Percentiles rank a stretch among this genome's conserved stretches.
Conservation (phyloP, 2,113 vertebrate genomes). For the Siniperca chuatsi region DNA sequence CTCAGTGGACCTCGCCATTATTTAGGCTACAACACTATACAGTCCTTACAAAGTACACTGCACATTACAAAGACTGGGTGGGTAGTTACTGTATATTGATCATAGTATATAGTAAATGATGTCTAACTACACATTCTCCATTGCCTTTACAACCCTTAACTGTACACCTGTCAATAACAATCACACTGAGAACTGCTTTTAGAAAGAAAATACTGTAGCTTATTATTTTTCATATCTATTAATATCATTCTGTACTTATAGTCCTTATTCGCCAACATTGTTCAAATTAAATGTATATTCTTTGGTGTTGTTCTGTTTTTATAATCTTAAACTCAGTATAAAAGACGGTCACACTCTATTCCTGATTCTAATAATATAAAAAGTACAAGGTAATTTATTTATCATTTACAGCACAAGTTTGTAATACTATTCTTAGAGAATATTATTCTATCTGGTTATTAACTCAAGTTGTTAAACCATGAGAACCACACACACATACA, state of each 20-base stretch:
- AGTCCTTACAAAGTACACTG: background rate
- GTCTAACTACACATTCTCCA: background rate
- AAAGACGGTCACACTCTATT: background rate
- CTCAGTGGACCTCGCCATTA: slow-evolving; percentile 34
- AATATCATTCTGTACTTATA: background rate
- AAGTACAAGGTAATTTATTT: too few relatives aligned
- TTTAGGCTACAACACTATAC: slow-evolving; percentile 12
- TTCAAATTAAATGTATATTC: background rate
- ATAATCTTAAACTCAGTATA: background rate
- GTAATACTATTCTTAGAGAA: background rate
- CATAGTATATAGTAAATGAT: background rate
- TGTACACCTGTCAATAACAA: background rate
- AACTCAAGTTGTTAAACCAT: background rate
- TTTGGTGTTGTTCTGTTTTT: background rate
- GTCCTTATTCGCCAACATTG: background rate
- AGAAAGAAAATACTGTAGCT: background rate
- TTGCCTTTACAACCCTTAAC: background rate
- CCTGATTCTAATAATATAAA: background rate
- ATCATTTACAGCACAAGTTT: too few relatives aligned
- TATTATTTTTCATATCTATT: background rate
- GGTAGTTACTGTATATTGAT: slow-evolving; percentile 4
- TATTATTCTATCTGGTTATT: background rate
- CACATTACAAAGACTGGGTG: slow-evolving; percentile 8
- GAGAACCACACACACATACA: background rate
- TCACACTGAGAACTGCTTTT: background rate